Evolutionary conservation across 2,888 invertebrate species (phyloP), one percentile per base, ranked within the genome.

Genomic region (Andrena haemorrhoa): DNA sequence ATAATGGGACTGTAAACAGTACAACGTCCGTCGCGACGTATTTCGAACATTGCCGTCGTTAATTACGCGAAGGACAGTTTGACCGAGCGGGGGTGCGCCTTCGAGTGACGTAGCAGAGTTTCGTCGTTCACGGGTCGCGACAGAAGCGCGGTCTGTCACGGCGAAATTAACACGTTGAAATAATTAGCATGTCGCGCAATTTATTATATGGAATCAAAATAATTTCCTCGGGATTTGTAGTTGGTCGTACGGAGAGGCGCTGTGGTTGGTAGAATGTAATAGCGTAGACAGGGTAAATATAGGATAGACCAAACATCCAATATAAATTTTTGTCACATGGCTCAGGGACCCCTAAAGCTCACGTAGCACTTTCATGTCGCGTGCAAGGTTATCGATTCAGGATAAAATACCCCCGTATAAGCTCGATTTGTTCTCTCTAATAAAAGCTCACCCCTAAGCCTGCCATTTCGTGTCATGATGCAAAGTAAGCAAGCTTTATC

Each of bases 131-230:
- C 53, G 26, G 47, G 12, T 20, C 29, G 35, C 61, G n/a, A 56
- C 56, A 26, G 56, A 20, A 58, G 10, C 64, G 58, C 31, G 66
- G 47, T 49, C 56, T 10, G 63, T 68, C 75, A 51, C 66, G 58
- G 29, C 68, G 51, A 49, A 69, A 81, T 65, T 79, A 79, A 81
- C 75, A 35, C 41, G 79, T 26, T 20, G n/a, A 74, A 81, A 73
- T 79, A 81, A 79, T 81, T 79, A 79, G 69, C 47, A 31, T 60
- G 60, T 41, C 41, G 49, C n/a, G 58, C 60, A 49, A 70, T 79
- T 77, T 79, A 71, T 77, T 58, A 41, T 49, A 8, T 51, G 60
- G 66, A 29, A 47, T 35, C 29, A 20, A 53, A 77, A 71, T 58
- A 63, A 72, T 78, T 66, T 35, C 65, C 29, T 10, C 20, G 61